Conservation (phyloP, 2,113 vertebrate species). For the Hyperopisus bebe region DNA sequence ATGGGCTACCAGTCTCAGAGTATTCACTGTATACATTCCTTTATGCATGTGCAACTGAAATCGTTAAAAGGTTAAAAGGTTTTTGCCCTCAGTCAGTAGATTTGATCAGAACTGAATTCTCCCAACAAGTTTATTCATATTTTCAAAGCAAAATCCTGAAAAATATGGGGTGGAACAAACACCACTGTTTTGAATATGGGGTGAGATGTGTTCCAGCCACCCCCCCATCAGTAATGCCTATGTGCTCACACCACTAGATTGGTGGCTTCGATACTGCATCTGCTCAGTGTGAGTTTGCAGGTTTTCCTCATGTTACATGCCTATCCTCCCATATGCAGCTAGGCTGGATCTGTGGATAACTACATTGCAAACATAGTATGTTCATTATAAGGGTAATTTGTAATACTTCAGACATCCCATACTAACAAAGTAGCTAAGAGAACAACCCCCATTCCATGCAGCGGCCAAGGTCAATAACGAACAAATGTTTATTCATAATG, state of each 20-base stretch:
- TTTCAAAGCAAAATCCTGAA: not conserved
- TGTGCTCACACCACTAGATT: not conserved
- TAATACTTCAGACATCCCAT: not conserved
- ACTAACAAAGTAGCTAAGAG: not conserved
- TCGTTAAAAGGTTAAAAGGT: not conserved
- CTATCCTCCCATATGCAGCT: not conserved
- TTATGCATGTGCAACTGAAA: not conserved
- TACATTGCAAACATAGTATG: not conserved
- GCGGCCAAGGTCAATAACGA: not conserved
- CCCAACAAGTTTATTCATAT: not conserved
- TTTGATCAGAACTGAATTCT: not conserved
- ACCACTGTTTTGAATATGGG: not conserved
- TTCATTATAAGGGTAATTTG: not conserved
- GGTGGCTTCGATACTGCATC: not conserved
- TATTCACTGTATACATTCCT: not conserved
- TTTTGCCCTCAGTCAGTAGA: not conserved
- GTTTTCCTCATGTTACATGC: not conserved
- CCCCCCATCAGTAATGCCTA: not conserved
- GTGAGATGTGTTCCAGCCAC: not conserved
- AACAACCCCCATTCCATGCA: not conserved
- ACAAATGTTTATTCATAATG: not conserved
- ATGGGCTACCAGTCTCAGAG: not conserved
- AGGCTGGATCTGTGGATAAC: not conserved
- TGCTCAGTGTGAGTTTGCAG: not conserved
- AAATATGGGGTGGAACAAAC: not conserved